Evolutionary conservation across 2,113 vertebrate species (phyloP).

Genomic region (Aphelocoma coerulescens): DNA sequence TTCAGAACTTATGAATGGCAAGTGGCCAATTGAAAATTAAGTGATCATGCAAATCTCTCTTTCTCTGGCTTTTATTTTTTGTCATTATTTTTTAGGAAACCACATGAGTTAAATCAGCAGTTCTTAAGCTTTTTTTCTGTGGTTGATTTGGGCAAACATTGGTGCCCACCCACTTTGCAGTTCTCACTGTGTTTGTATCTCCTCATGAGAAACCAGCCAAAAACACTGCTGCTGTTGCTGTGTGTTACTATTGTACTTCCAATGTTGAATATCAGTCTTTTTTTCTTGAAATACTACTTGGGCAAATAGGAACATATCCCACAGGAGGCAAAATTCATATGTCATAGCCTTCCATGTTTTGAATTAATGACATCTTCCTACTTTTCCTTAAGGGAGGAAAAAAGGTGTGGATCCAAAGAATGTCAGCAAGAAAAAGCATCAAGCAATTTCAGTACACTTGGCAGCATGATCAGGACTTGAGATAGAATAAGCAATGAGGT

Average conservation of each 20-base stretch:
- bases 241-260: background rate
- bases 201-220: background rate
- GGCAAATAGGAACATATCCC: background rate
- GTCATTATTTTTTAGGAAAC: background rate
- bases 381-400: background rate
- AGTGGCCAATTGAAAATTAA: background rate
- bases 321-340: background rate
- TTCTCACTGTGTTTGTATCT: background rate
- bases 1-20: conserved; percentile 9
- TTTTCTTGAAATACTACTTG: background rate
- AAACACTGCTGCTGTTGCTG: background rate
- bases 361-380: background rate
- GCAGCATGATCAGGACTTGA: background rate
- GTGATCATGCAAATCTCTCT: background rate
- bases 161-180: conserved; percentile 14
- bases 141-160: background rate
- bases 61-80: background rate
- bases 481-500: background rate
- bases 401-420: background rate
- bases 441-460: rapidly evolving
- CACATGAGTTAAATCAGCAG: background rate
- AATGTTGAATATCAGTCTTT: background rate
- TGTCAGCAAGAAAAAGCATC: background rate
- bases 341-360: background rate
- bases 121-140: background rate